phyloP scores from a whole-genome alignment of 1,140 invertebrate species.

The Episyrphus balteatus region DNA sequence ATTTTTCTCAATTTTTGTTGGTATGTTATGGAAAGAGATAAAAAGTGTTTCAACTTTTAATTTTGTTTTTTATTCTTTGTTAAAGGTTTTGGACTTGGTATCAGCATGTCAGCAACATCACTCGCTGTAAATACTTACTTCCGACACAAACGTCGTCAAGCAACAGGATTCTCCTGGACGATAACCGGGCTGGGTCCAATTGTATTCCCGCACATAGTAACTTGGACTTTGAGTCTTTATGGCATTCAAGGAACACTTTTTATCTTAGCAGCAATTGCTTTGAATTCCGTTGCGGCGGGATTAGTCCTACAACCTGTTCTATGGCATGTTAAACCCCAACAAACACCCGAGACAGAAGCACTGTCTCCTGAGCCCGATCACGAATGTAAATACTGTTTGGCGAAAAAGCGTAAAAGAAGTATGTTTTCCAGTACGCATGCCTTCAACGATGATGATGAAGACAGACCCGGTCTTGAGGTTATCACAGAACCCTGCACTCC shows the following conservation, averaged over 20 bases:
- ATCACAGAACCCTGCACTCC: conserved; percentile 50
- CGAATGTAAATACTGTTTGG: conserved; percentile 30
- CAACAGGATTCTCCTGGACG: conserved; percentile 47
- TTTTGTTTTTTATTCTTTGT: not conserved
- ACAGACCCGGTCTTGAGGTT: conserved; percentile 46
- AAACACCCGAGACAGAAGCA: conserved; percentile 19
- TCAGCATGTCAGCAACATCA: conserved; percentile 46
- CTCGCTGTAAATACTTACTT: conserved; percentile 50
- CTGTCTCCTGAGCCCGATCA: conserved; percentile 33
- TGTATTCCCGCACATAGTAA: conserved; percentile 44
- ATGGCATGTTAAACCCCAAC: conserved; percentile 40
- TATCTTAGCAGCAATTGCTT: conserved; percentile 43
- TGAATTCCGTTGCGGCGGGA: conserved; percentile 45
- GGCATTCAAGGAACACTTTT: conserved; percentile 44
- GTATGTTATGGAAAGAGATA: conserved; percentile 22
- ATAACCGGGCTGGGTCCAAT: conserved; percentile 48
- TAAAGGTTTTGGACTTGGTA: conserved; percentile 43
- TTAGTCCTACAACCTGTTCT: conserved; percentile 49
- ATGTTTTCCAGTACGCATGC: conserved; percentile 52
- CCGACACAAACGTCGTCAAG: conserved; percentile 43
- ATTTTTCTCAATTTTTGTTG: conserved; percentile 43
- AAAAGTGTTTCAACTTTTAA: not conserved
- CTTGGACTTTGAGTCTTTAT: conserved; percentile 39
- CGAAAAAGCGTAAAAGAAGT: conserved; percentile 32
- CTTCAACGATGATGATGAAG: conserved; percentile 51